Conservation (phyloP, 2,888 invertebrate genomes). For the Yponomeuta malinellus region DNA sequence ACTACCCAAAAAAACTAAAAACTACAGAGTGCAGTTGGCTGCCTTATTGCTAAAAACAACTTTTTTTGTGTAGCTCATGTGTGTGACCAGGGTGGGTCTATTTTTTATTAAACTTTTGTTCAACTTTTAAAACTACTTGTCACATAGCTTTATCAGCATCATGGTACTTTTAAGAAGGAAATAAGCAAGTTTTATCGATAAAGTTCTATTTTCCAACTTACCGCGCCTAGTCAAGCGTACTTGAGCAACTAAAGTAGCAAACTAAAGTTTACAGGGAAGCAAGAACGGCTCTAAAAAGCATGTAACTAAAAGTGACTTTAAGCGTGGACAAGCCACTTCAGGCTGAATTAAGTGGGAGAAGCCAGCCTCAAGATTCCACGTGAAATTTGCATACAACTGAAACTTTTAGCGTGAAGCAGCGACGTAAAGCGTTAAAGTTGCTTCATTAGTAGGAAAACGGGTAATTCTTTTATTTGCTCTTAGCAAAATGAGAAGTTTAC, state of each 20-base stretch:
- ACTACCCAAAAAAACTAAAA: too few relatives aligned
- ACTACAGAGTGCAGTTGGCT: too few relatives aligned
- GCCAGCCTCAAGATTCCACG: conserved; percentile 4
- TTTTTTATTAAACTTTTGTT: too few relatives aligned
- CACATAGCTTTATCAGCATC: too few relatives aligned
- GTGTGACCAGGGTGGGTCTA: too few relatives aligned
- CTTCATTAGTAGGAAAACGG: background rate
- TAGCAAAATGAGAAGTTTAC: background rate
- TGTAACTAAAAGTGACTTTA: conserved; percentile 12
- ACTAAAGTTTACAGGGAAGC: background rate
- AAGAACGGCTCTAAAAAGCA: background rate
- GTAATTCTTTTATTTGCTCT: background rate
- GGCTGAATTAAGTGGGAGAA: background rate
- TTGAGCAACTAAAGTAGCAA: background rate
- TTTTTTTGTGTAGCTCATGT: too few relatives aligned
- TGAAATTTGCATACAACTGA: conserved; percentile 6
- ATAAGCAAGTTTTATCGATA: background rate
- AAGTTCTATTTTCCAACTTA: background rate
- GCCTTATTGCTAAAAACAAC: too few relatives aligned
- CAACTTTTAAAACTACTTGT: too few relatives aligned
- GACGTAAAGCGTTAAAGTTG: background rate
- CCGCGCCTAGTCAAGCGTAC: background rate
- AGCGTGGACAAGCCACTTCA: conserved; percentile 5
- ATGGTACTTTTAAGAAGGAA: background rate
- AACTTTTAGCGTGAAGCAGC: conserved; percentile 3